These are phyloP conservation scores for Eupeodes luniger DNA, from an alignment of 2,888 invertebrate species.

Conservation along the genomic window DNA sequence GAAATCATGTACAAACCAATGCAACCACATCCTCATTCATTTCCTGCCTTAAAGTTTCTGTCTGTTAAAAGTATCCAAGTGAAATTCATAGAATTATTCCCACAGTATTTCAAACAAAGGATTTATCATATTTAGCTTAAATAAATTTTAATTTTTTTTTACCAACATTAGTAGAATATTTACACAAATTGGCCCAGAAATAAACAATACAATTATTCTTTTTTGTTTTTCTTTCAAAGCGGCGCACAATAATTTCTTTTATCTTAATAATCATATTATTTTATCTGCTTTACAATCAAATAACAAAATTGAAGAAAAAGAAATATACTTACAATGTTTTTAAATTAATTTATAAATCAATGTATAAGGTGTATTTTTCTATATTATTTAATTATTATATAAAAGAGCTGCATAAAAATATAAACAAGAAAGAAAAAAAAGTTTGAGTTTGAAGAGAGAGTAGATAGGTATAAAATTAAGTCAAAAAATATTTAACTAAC, in stretches of 20 bases:
- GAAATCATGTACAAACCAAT: no score
- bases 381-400: slow-evolving; percentile 20
- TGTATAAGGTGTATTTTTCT: not conserved
- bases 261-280: slow-evolving; percentile 24
- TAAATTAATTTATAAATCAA: slow-evolving; percentile 44
- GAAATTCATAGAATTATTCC: no score
- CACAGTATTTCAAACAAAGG: not conserved
- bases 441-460: slow-evolving; percentile 11
- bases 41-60: no score
- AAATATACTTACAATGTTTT: slow-evolving; percentile 24
- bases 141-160: slow-evolving; percentile 54
- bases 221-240: slow-evolving; percentile 12
- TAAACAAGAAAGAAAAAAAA: slow-evolving; percentile 18
- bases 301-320: slow-evolving; percentile 17
- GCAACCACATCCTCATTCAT: no score
- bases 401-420: slow-evolving; percentile 54
- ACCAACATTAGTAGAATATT: slow-evolving; percentile 62
- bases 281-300: slow-evolving; percentile 48
- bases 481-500: slow-evolving; percentile 34
- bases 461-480: slow-evolving; percentile 22
- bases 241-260: slow-evolving; percentile 28
- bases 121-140: slow-evolving; percentile 43
- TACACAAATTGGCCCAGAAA: slow-evolving; percentile 57
- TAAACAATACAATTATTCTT: not conserved
- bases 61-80: no score